Base-by-base conservation (phyloP, 2,888 invertebrate genomes). In the Alviniconcha strummeri region DNA sequence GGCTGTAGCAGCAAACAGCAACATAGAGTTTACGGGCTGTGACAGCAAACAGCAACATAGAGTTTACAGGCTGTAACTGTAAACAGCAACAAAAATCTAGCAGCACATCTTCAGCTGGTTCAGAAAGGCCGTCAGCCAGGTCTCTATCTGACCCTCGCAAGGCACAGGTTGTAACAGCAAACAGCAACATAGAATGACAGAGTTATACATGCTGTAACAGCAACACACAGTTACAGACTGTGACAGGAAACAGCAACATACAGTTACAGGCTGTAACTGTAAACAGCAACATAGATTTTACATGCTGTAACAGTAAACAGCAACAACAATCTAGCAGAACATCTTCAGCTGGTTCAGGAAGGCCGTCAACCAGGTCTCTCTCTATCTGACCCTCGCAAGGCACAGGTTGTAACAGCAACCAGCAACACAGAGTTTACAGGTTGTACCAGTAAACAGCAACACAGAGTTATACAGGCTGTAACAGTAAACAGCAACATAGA, bases 91-190 rank as follows among this genome's bases (percentile, higher is more conserved):
- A n/a, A n/a, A n/a, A n/a, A n/a, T n/a, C n/a, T n/a, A 36, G 36
- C 36, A 36, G 36, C 1, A 89, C 67, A 86, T 81, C 86, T 91
- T 91, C n/a, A 87, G 69, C 75, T 89, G 88, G 64, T 86, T 85
- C 7, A 92, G 85, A 60, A 87, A 88, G 55, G 83, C 85, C 36
- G 89, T 86, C 83, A 93, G 88, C 93, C 93, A 93, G 7, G 88
- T 89, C 87, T 93, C 93, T 67, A 92, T 90, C 84, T 90, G 90
- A 71, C 92, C 93, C 78, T 93, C 92, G 88, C 93, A 92, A 6
- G 86, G 80, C 11, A 93, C 90, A 56, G 91, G 89, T 93, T 93
- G 88, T 7, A 87, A 83, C 36, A 36, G 36, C 36, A 80, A 78
- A 67, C 60, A 67, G 5, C 15, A 15, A 64, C 64, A 64, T 36